Base-by-base conservation (phyloP, 2,113 vertebrate genomes). In the Psilopogon haemacephalus region DNA sequence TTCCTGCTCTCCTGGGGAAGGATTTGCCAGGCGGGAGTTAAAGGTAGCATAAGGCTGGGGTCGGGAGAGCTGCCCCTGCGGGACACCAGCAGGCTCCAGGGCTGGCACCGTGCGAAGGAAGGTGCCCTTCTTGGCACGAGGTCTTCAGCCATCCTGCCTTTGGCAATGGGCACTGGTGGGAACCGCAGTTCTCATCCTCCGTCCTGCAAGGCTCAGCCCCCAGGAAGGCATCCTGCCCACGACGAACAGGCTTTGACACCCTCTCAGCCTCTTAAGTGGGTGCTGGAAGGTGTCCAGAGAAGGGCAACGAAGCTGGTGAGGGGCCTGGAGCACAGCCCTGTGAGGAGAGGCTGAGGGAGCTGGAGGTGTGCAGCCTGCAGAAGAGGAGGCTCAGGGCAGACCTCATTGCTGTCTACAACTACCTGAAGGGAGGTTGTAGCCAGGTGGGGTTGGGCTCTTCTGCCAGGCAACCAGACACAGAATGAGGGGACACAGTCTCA, bases 191-290 rank as follows among this genome's bases (percentile, higher is more conserved):
- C 27, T 77, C 38, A 9, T 30, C 13, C 58, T 50, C 24, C 26
- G 5, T 30, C 55, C 70, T 1, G 4, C 0, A 2, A 42, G 42
- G 3, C 35, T 82, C 0, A 3, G 73, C 3, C 7, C 71, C 55
- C 37, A 19, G 75, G 1, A 2, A 64, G 65, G 26, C 37, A 35
- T 60, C 65, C 30, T 38, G 26, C 20, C 35, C 9, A 1, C 1
- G 5, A 72, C n/a, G 12, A 78, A 6, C 10, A 12, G 21, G 44
- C n/a, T 62, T 16, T 33, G 0, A 17, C 9, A 35, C 6, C 48
- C 33, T 4, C 11, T 9, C 26, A 42, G 55, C 21, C 54, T 75
- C 21, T n/a, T 27, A 7, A n/a, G 15, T 1, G 17, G 26, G n/a
- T n/a, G n/a, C n/a, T n/a, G n/a, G n/a, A n/a, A n/a, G n/a, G n/a